A percentile compares a stretch with the other conserved stretches of the same genome.
phyloP scores from a whole-genome alignment of 2,113 vertebrate genomes.

The Plecturocebus donacophilus region DNA sequence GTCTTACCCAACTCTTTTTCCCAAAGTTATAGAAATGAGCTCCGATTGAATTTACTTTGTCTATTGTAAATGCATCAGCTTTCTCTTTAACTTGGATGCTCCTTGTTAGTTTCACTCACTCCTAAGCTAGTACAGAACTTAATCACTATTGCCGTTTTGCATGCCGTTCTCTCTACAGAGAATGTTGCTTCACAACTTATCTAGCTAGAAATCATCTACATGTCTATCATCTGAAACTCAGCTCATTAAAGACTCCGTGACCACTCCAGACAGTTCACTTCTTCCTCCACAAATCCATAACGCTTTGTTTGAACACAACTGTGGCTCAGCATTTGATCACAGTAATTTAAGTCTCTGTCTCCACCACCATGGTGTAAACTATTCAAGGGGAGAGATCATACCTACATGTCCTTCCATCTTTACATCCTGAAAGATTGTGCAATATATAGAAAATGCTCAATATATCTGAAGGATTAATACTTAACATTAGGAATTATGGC shows the following conservation, averaged over 20 bases:
- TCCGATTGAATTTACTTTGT: neutral
- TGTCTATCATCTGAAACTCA: neutral
- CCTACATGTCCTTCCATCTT: neutral
- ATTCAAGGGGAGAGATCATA: neutral
- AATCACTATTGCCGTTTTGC: neutral
- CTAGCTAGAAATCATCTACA: neutral
- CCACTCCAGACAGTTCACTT: neutral
- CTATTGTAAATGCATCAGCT: neutral
- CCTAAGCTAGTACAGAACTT: no score
- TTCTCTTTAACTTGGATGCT: neutral
- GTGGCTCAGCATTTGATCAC: neutral
- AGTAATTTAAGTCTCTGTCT: neutral
- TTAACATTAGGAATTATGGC: neutral
- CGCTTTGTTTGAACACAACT: neutral
- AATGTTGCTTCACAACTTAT: neutral
- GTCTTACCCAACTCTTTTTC: neutral
- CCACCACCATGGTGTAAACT: neutral
- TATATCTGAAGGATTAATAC: neutral
- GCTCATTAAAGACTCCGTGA: neutral
- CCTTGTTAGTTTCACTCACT: neutral
- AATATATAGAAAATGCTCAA: neutral
- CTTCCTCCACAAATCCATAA: neutral
- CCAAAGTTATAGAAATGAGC: neutral
- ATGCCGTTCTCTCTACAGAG: neutral
- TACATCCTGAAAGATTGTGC: neutral